Conservation (phyloP, 2,888 invertebrate species). For the Microctonus aethiopoides region DNA sequence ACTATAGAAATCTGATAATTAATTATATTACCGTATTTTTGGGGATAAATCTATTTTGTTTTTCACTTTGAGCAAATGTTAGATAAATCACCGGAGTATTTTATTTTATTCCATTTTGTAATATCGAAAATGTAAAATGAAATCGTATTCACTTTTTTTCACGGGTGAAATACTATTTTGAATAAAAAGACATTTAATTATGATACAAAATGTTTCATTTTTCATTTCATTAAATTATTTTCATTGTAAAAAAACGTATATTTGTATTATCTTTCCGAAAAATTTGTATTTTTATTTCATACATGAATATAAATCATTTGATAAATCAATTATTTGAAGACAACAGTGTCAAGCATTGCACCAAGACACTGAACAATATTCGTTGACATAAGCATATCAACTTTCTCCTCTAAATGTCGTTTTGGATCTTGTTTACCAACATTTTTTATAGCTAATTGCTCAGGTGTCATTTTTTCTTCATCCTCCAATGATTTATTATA, state of each 20-base stretch:
- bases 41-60: background rate
- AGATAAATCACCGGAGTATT: background rate
- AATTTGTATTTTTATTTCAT: constrained; percentile 28
- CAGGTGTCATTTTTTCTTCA: constrained; percentile 99
- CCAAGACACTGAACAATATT: constrained; percentile 98
- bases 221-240: constrained; percentile 2
- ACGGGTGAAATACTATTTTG: constrained; percentile 49
- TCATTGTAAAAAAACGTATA: constrained; percentile 35
- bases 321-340: constrained; percentile 79
- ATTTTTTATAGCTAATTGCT: constrained; percentile 98
- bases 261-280: constrained; percentile 26
- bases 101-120: constrained; percentile 30
- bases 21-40: background rate
- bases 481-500: constrained; percentile 99
- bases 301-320: constrained; percentile 18
- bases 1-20: no score
- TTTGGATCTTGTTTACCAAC: constrained; percentile 99
- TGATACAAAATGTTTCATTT: constrained; percentile 9
- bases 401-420: constrained; percentile 98
- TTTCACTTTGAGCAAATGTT: background rate
- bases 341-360: constrained; percentile 94
- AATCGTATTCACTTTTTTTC: constrained; percentile 42
- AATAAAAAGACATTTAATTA: constrained; percentile 46
- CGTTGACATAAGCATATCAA: constrained; percentile 94
- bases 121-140: constrained; percentile 31